Evolutionary conservation across 1,140 invertebrate species (phyloP).

Genomic region (Pararge aegeria): DNA sequence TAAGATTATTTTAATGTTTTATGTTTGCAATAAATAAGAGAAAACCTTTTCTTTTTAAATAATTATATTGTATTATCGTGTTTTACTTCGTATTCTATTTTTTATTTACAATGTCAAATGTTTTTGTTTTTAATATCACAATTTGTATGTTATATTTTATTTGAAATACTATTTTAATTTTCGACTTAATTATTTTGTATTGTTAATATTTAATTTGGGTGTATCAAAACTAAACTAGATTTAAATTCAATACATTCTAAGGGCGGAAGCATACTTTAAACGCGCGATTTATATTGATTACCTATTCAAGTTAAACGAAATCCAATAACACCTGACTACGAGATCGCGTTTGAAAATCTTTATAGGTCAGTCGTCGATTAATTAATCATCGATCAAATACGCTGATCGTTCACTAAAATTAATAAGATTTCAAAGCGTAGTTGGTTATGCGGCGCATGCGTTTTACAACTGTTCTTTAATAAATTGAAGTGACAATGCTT

Average conservation of each 20-base stretch:
- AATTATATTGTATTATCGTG: not conserved
- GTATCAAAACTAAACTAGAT: constrained; percentile 13
- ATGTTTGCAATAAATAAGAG: not conserved
- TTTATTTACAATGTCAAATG: not conserved
- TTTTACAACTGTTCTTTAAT: too few relatives aligned
- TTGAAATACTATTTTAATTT: constrained; percentile 15
- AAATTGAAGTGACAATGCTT: too few relatives aligned
- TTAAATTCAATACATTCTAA: not conserved
- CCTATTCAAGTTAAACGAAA: too few relatives aligned
- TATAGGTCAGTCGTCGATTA: too few relatives aligned
- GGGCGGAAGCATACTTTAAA: too few relatives aligned
- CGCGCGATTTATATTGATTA: too few relatives aligned
- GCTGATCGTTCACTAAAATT: too few relatives aligned
- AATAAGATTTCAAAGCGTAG: too few relatives aligned
- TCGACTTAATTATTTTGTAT: constrained; percentile 19
- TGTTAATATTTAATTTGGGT: not conserved
- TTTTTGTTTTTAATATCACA: not conserved
- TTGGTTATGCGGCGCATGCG: too few relatives aligned
- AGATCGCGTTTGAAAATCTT: too few relatives aligned
- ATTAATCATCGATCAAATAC: too few relatives aligned
- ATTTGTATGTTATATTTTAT: constrained; percentile 16
- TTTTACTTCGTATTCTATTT: not conserved
- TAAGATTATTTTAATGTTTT: constrained; percentile 6
- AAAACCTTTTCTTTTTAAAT: not conserved
- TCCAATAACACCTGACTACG: too few relatives aligned